phyloP scores from a whole-genome alignment of 2,113 vertebrate species.

The Cyprinodon variegatus region DNA sequence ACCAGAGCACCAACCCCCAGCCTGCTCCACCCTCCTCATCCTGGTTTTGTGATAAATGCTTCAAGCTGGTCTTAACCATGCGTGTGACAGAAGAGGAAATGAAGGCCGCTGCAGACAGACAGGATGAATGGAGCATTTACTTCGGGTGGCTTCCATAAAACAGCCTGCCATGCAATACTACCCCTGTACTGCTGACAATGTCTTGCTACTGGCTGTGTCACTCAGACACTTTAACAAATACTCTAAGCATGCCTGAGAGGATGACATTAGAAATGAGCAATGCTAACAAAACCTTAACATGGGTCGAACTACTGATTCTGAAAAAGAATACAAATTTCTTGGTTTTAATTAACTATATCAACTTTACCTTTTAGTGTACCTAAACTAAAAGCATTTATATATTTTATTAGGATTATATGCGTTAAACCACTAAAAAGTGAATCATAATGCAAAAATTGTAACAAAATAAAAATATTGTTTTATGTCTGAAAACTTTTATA shows the following conservation, averaged over 20 bases:
- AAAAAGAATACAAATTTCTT: neutral
- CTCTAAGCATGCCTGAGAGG: constrained; percentile 20
- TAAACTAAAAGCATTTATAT: too few species aligned
- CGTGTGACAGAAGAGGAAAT: constrained; percentile 75
- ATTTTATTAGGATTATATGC: too few species aligned
- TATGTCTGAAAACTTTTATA: too few species aligned
- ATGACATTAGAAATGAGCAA: constrained; percentile 40
- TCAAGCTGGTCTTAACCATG: constrained; percentile 76
- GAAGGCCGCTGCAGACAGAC: constrained; percentile 56
- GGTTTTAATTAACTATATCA: neutral
- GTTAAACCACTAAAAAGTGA: too few species aligned
- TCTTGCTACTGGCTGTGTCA: constrained; percentile 32
- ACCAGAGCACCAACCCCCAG: neutral
- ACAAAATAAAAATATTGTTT: too few species aligned
- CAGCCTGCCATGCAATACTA: constrained; percentile 30
- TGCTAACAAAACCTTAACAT: constrained; percentile 6
- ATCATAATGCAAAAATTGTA: too few species aligned
- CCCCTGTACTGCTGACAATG: constrained; percentile 48
- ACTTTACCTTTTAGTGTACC: too few species aligned
- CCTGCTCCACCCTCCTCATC: constrained; percentile 9
- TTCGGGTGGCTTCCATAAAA: constrained; percentile 64
- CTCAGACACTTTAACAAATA: constrained; percentile 47
- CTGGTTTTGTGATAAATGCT: constrained; percentile 65
- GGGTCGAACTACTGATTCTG: neutral
- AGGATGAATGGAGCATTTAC: constrained; percentile 70